Base-by-base conservation (phyloP, 2,797 vertebrate genomes). In the Percopsis omiscomaycus region DNA sequence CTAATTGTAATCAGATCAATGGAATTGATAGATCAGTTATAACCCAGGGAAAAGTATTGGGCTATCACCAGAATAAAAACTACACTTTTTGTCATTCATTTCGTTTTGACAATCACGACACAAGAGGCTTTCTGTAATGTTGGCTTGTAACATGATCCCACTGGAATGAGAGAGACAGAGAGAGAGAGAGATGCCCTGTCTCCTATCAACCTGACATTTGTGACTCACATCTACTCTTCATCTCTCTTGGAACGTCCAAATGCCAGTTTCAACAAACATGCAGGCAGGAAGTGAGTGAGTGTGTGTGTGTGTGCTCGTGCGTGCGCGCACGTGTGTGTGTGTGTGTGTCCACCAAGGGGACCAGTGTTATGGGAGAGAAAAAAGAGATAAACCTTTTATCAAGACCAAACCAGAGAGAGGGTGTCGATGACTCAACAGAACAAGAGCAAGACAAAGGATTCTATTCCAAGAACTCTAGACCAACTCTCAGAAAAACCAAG, bases 101-200 rank as follows among this genome's bases (percentile, higher is more conserved):
- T 81, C 55, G 78, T 81, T 81, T 82, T 85, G 81, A 86, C 83
- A 80, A 77, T 85, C 77, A 69, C 80, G 76, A 30, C 22, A 44
- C 48, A 48, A 15, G 74, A 82, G 74, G 78, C 69, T 87, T 78
- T 77, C 80, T 82, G 77, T 59, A 69, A 88, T 86, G 83, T 54
- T 68, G 82, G 73, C 69, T 84, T 84, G 78, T 78, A 89, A 89
- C 75, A 64, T 56, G 84, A 89, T 87, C 88, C 74, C 67, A 83
- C 66, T 80, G 72, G 74, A 79, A 83, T 73, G 66, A 74, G 73
- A 81, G 69, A 71, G 69, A 44, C n/a, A 55, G 55, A 61, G 73
- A 80, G 54, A 67, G 49, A 61, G 11, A 72, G 46, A 67, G 70
- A 65, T 45, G 79, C 73, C 79, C 85, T 84, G 86, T 80, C 82